Evolutionary conservation across 1,140 invertebrate species (phyloP), one percentile per base, ranked within the genome.

Genomic region (Drepana arcuata): DNA sequence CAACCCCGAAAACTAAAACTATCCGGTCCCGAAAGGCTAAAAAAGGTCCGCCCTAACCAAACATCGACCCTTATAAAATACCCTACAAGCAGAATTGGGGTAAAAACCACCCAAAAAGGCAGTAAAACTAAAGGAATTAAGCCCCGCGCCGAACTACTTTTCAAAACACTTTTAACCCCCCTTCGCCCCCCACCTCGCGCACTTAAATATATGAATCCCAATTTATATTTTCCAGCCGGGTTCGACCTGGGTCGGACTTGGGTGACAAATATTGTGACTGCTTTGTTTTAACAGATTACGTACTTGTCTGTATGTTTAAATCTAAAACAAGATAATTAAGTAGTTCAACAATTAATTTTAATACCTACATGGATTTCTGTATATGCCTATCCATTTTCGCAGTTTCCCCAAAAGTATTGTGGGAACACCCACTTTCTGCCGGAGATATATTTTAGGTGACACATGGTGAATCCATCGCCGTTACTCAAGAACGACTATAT

Each of bases 71-170:
- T 77, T 77, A 74, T 80, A 74, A 80, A 77, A 63, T 53, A 65
- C 53, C 59, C 64, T 10, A 6, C 4, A 6, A 10, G 24, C 28
- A 15, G 37, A 18, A 53, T 35, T 41, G 54, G 55, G 45, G 59
- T 63, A 79, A 81, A 78, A 81, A 75, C 61, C 60, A 38, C 55
- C 66, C 68, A 75, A 79, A 78, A 81, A 78, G 73, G 71, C 68
- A 68, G 62, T 81, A 81, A 78, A 81, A 78, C 73, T 78, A 77
- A 77, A 74, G 73, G 77, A 81, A 81, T 81, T 81, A 78, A 34
- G 69, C 65, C 52, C 57, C 56, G 53, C 29, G 58, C 26, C 55
- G 61, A 77, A 81, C 77, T 79, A 81, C 77, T 79, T 81, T 81
- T 74, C 77, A 61, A 81, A 81, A 74, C 70, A 78, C 70, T 78